These are phyloP conservation scores for Oryzias curvinotus DNA, from an alignment of 2,113 vertebrate genomes.

Conservation along the genomic window DNA sequence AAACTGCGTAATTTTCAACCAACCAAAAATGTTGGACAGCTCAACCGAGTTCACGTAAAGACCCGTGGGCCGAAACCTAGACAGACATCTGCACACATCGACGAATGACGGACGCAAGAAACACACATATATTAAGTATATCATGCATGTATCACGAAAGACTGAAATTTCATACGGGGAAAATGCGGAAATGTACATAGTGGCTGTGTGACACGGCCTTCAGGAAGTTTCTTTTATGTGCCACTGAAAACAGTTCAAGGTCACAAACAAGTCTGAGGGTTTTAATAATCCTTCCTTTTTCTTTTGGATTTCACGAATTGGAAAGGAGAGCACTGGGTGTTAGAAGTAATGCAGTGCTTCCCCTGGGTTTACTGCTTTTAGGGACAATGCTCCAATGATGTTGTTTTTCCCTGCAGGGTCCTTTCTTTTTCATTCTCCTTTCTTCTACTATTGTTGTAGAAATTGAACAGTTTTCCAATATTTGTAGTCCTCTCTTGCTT, in stretches of 20 bases:
- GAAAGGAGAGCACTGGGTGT: constrained; percentile 7
- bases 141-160: no score
- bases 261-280: constrained; percentile 3
- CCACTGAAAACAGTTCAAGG: constrained; percentile 18
- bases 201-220: not conserved
- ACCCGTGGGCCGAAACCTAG: no score
- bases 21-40: no score
- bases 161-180: no score
- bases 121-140: no score
- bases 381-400: not conserved
- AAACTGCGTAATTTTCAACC: no score
- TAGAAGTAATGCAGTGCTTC: not conserved
- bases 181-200: no score
- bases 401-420: not conserved
- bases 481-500: not conserved
- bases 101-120: no score
- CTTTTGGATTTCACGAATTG: constrained; percentile 16
- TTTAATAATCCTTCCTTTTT: constrained; percentile 8
- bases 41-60: no score
- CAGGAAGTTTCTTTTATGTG: constrained; percentile 13
- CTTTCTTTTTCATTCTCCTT: not conserved
- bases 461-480: not conserved
- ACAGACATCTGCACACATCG: no score
- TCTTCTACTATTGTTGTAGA: not conserved
- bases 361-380: not conserved